These are phyloP conservation scores for Hymenopus coronatus DNA, from an alignment of 2,888 invertebrate genomes.

Conservation along the genomic window DNA sequence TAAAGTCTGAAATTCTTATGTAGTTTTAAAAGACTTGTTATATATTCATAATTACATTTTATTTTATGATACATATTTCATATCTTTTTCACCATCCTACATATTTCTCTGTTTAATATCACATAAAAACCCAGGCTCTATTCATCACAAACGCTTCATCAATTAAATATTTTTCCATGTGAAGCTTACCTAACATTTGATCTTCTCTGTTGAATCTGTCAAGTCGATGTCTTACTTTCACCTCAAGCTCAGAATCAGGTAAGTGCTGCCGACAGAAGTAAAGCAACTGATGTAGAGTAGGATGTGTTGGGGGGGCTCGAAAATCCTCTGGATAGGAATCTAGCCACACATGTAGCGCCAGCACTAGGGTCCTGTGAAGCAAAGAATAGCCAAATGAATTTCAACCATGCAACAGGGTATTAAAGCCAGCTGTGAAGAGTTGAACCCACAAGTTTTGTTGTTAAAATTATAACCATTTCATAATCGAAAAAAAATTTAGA, in stretches of 20 bases:
- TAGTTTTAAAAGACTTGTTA: too few species aligned
- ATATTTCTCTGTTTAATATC: too few species aligned
- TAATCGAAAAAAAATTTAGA: too few species aligned
- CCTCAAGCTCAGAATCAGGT: slow-evolving; percentile 81
- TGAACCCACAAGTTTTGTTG: background rate
- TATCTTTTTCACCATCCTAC: too few species aligned
- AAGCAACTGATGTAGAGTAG: slow-evolving; percentile 76
- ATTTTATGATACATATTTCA: too few species aligned
- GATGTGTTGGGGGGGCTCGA: slow-evolving; percentile 74
- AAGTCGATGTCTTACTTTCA: slow-evolving; percentile 70
- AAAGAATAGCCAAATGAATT: background rate
- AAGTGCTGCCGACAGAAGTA: slow-evolving; percentile 80
- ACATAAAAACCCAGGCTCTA: too few species aligned
- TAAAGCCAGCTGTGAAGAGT: too few species aligned
- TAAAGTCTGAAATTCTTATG: too few species aligned
- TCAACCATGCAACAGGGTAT: background rate
- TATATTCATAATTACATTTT: too few species aligned
- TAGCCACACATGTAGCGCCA: slow-evolving; percentile 93
- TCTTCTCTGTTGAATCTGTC: slow-evolving; percentile 67
- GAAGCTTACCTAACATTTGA: slow-evolving; percentile 39
- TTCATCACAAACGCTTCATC: too few species aligned
- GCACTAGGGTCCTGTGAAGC: slow-evolving; percentile 72
- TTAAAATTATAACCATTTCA: background rate
- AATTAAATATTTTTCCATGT: background rate
- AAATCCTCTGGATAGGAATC: slow-evolving; percentile 97